phyloP scores from a whole-genome alignment of 2,113 vertebrate species.

The Globicephala melas region DNA sequence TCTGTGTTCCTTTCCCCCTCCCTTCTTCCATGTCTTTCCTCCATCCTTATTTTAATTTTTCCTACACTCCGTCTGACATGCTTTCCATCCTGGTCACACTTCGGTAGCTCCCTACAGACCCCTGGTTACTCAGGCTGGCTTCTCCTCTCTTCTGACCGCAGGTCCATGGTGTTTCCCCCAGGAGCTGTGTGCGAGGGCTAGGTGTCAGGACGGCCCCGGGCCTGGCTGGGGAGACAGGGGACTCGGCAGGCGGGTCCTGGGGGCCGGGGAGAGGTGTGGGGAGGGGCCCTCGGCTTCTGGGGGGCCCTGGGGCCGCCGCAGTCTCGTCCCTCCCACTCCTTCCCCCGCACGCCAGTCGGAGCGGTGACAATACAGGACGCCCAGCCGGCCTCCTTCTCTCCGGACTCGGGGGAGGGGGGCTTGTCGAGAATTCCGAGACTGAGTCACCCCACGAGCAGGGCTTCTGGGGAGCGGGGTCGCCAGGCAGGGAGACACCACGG shows the following conservation, averaged over 20 bases:
- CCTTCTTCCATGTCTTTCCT: background rate
- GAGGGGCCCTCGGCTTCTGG: background rate
- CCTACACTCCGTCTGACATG: background rate
- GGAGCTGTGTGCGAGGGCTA: background rate
- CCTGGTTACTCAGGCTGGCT: background rate
- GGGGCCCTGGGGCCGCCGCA: background rate
- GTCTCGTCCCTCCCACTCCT: background rate
- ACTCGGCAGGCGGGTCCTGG: background rate
- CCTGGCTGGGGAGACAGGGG: background rate
- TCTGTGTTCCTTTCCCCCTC: background rate
- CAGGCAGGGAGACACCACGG: background rate
- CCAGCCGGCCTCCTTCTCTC: background rate
- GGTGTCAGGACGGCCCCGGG: background rate
- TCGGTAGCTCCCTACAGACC: background rate
- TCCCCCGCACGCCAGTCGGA: background rate
- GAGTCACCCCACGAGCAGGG: background rate
- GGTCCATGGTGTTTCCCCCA: background rate
- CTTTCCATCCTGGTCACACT: background rate
- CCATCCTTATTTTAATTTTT: accelerated
- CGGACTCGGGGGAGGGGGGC: accelerated
- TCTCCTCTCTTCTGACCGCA: background rate
- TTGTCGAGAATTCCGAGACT: background rate
- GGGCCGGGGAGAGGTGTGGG: background rate
- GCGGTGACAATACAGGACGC: background rate
- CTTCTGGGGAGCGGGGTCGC: background rate